Base-by-base conservation (phyloP, 2,888 invertebrate species). In the Idaea aversata region DNA sequence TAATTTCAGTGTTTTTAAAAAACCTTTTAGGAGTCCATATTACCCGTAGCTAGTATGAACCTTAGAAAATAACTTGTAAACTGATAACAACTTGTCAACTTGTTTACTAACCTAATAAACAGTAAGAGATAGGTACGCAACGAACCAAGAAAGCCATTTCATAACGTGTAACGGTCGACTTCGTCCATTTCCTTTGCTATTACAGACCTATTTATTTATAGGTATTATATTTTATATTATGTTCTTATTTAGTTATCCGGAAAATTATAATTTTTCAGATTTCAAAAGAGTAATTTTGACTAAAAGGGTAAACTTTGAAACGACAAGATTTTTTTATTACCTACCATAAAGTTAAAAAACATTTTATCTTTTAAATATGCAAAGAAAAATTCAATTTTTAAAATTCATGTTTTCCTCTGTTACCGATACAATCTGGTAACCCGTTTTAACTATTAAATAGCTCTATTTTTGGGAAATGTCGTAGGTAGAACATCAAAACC, bases 91-190 rank as follows among this genome's bases (percentile, higher is more conserved):
- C 47, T 47, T 47, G 0, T 47, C 0, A 47, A 10, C 47, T 5
- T 47, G 10, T 47, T 47, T 10, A 47, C 47, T 47, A 13, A 13
- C 13, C 47, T 10, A 47, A 47, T 47, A 47, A 47, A 47, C 47
- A 47, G 47, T 47, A 10, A 10, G 47, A 47, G 47, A 47, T 47
- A 47, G 47, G 47, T 47, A 47, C 47, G 63, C 63, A 65, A 25
- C 61, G 62, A 61, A 65, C 63, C 72, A 71, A 66, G 72, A 72
- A 72, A 72, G 68, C 63, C 57, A 64, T 73, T 70, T 72, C 72
- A 67, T 72, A 71, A 71, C 67, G 63, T 15, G 58, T 3, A 58
- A 67, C 68, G 71, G 67, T 68, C 67, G 63, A 60, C 63, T 71
- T 61, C 57, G 62, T 60, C 13, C 59, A 61, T 65, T 67, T 67